phyloP scores from a whole-genome alignment of 1,140 invertebrate genomes.

The Temnothorax nylanderi region DNA sequence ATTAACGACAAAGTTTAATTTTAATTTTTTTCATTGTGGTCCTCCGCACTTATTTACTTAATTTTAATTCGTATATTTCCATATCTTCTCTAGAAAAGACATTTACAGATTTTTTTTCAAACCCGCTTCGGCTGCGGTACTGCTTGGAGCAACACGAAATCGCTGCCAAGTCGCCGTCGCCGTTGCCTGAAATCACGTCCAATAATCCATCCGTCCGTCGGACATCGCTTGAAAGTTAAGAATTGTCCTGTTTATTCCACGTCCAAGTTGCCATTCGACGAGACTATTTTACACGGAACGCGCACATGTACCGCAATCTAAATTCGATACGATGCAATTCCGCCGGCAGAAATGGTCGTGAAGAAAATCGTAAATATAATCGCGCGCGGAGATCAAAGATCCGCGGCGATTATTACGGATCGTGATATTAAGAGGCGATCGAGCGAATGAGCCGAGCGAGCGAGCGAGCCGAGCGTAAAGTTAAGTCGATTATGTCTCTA shows the following conservation, averaged over 20 bases:
- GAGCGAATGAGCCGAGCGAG: conserved; percentile 11
- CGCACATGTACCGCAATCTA: conserved; percentile 22
- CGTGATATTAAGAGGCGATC: conserved; percentile 45
- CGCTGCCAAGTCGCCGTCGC: conserved; percentile 8
- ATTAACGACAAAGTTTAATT: background rate
- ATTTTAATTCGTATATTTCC: background rate
- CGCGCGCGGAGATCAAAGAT: conserved; percentile 51
- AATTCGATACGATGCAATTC: conserved; percentile 54
- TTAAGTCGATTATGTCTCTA: conserved; percentile 59
- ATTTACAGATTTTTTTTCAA: background rate
- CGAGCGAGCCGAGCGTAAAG: conserved; percentile 41
- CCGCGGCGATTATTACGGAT: conserved; percentile 46
- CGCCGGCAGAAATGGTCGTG: conserved; percentile 42
- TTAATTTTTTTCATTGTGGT: background rate
- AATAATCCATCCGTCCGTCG: background rate
- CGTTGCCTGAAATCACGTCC: conserved; percentile 19
- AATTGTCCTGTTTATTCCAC: conserved; percentile 36
- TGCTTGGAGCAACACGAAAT: background rate
- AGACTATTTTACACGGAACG: conserved; percentile 19
- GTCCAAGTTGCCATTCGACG: conserved; percentile 17
- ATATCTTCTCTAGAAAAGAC: background rate
- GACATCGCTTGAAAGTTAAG: conserved; percentile 30
- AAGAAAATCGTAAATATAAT: conserved; percentile 48
- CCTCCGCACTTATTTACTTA: background rate
- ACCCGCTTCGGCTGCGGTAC: background rate